Evolutionary conservation across 2,797 vertebrate genomes (phyloP), one percentile per base, ranked within the genome.

Genomic region (Sparus aurata): DNA sequence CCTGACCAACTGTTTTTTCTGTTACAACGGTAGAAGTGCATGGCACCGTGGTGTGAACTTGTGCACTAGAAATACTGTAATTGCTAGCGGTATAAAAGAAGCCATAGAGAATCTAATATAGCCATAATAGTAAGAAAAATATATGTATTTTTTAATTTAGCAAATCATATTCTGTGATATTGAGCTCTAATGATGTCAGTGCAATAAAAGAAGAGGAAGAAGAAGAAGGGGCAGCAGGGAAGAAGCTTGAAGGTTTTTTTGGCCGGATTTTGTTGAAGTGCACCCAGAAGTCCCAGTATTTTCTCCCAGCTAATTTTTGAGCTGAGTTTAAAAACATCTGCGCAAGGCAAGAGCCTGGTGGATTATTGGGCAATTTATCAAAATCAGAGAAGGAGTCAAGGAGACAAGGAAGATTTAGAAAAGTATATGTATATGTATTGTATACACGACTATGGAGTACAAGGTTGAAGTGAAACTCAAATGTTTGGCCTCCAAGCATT

Each of bases 91-190:
- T 77, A 75, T 80, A 85, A 76, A 84, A 80, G 25, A 91, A 93
- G 89, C 90, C 92, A 93, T 91, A 93, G 83, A 83, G 64, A 76
- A 84, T 74, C 10, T 78, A 79, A 79, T 72, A 89, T 81, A 93
- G 93, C 92, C 92, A 93, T 90, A 90, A 73, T 83, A 84, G 59
- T 77, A 23, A 81, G 43, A 83, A 77, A 78, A 69, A 80, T 66
- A 69, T 79, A 50, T 78, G 80, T 90, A 86, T 79, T 90, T 90
- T 87, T 92, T 12, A 77, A 77, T 77, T 66, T 87, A 87, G 80
- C 69, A 63, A 79, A 82, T 61, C 20, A 62, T 89, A 85, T 85
- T 69, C 63, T 88, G 86, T 84, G 52, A 76, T 68, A 79, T 45
- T 41, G 65, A 77, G 78, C 69, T 83, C 61, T 82, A 60, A 75